These are phyloP conservation scores for Larimichthys crocea DNA, from an alignment of 2,113 vertebrate species.

Conservation along the genomic window DNA sequence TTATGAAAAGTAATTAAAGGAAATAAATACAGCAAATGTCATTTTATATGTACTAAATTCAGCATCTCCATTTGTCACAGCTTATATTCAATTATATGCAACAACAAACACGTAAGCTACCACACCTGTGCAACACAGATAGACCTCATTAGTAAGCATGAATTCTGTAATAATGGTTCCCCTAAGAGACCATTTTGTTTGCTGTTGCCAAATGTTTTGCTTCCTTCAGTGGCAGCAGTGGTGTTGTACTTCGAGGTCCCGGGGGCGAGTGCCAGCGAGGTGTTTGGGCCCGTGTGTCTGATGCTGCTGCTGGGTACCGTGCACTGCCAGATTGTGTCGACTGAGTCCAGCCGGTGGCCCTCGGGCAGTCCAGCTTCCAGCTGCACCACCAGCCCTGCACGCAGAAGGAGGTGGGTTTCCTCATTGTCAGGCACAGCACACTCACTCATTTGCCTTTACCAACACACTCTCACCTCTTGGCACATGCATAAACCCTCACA, in stretches of 20 bases:
- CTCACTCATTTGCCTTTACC: constrained; percentile 25
- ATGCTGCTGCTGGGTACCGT: constrained; percentile 98
- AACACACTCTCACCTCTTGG: constrained; percentile 37
- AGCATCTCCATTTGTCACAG: not conserved
- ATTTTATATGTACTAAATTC: not conserved
- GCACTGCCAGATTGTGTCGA: constrained; percentile 98
- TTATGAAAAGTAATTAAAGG: not conserved
- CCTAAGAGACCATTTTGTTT: constrained; percentile 54
- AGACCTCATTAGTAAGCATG: constrained; percentile 61
- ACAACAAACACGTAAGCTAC: constrained; percentile 12
- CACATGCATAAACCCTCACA: constrained; percentile 14
- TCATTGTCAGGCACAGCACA: constrained; percentile 55
- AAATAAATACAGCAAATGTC: not conserved
- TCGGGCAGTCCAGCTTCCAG: constrained; percentile 73
- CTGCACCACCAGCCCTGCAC: constrained; percentile 83
- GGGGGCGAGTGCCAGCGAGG: constrained; percentile 89
- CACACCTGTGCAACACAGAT: constrained; percentile 37
- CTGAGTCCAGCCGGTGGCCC: constrained; percentile 85
- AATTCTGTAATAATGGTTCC: constrained; percentile 57
- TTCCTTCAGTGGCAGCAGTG: constrained; percentile 86
- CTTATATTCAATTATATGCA: constrained; percentile 30
- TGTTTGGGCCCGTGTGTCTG: constrained; percentile 93
- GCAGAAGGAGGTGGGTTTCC: constrained; percentile 88
- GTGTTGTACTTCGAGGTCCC: constrained; percentile 90
- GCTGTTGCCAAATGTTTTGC: constrained; percentile 65